Conservation (phyloP, 2,888 invertebrate genomes). For the Falcaria lacertinaria region DNA sequence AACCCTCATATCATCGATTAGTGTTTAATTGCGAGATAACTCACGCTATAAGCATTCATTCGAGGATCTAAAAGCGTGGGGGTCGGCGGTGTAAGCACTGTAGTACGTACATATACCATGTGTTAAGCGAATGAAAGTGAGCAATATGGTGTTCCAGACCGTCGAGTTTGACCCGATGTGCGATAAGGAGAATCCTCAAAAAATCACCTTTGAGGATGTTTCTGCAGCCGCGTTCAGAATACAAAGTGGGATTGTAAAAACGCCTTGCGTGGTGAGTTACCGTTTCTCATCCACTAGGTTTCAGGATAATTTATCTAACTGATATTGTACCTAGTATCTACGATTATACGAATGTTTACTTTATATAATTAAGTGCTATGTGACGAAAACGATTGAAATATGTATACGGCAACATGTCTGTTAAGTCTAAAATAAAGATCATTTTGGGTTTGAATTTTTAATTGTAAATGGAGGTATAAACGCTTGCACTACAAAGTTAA, state of each 20-base stretch:
- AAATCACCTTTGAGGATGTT: constrained; percentile 90
- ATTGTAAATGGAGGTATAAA: no score
- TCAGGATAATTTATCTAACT: no score
- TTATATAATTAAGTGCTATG: no score
- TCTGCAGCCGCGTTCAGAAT: constrained; percentile 94
- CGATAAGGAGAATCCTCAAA: constrained; percentile 84
- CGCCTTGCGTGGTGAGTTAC: constrained; percentile 88
- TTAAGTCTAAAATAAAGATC: no score
- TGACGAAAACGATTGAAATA: no score
- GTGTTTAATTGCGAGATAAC: constrained; percentile 16
- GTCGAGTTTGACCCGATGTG: constrained; percentile 79
- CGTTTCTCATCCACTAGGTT: not conserved
- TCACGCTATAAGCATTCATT: constrained; percentile 19
- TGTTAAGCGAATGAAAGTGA: constrained; percentile 11
- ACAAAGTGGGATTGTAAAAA: constrained; percentile 88
- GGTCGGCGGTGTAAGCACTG: constrained; percentile 9
- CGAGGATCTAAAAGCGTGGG: constrained; percentile 16
- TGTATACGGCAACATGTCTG: no score
- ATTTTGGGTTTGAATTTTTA: no score
- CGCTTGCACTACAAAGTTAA: no score
- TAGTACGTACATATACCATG: constrained; percentile 6
- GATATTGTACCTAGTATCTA: no score
- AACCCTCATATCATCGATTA: constrained; percentile 26
- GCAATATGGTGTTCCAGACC: constrained; percentile 66
- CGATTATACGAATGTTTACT: no score